Conservation (phyloP, 2,113 vertebrate species). For the Heteronetta atricapilla region DNA sequence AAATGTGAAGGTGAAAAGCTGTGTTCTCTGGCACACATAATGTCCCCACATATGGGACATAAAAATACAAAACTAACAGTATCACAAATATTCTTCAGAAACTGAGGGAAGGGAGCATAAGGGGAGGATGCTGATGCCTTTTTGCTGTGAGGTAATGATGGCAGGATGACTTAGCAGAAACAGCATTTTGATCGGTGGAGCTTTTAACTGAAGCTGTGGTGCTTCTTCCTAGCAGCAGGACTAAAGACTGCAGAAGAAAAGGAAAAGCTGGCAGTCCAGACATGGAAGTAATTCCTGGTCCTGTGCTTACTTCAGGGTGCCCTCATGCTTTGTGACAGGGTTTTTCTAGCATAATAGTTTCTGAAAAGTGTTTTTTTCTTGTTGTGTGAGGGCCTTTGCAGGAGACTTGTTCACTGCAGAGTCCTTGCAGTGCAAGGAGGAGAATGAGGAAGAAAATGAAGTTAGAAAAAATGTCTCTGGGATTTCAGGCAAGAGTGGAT, state of each 20-base stretch:
- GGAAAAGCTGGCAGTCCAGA: background rate
- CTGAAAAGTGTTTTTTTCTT: background rate
- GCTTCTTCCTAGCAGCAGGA: background rate
- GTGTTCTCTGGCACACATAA: background rate
- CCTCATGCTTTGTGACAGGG: background rate
- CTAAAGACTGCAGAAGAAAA: background rate
- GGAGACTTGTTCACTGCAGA: background rate
- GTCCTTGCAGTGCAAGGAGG: background rate
- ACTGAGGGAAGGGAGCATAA: background rate
- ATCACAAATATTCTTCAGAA: background rate
- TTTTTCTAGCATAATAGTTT: background rate
- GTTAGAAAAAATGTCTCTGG: background rate
- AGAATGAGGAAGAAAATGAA: background rate
- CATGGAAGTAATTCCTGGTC: background rate
- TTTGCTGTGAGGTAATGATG: background rate
- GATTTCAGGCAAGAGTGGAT: background rate
- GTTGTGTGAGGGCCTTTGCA: background rate
- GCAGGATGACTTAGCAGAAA: constrained; percentile 51
- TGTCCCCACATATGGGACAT: too few species aligned
- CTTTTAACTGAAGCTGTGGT: background rate
- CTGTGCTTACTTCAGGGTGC: background rate
- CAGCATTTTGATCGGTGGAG: background rate
- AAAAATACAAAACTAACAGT: background rate
- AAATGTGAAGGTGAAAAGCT: background rate
- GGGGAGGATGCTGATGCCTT: background rate